These are phyloP conservation scores for Drosophila nigricruria DNA, from an alignment of 2,888 invertebrate genomes.

Conservation along the genomic window DNA sequence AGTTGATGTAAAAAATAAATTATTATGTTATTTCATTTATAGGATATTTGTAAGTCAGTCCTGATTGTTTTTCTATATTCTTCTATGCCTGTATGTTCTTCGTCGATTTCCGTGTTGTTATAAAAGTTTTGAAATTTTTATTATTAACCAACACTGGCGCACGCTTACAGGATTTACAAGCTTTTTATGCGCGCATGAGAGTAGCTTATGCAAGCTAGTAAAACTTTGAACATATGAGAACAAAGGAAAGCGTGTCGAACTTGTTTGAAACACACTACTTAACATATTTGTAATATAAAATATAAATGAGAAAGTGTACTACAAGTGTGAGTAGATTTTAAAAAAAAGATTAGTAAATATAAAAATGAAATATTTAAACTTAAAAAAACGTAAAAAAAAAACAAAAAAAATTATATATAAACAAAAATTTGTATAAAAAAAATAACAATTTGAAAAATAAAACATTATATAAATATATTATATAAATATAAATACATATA, in stretches of 20 bases:
- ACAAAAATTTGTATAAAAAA: neutral
- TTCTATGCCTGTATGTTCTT: neutral
- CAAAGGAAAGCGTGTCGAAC: neutral
- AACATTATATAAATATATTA: neutral
- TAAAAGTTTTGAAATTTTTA: conserved; percentile 16
- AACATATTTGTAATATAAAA: neutral
- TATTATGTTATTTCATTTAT: neutral
- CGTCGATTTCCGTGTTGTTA: conserved; percentile 3
- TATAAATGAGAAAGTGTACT: no score
- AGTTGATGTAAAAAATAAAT: no score
- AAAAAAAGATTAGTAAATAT: neutral
- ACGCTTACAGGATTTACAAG: conserved; percentile 8
- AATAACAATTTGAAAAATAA: neutral
- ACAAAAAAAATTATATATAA: neutral
- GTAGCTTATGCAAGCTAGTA: neutral
- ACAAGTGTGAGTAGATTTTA: neutral
- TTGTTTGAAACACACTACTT: neutral
- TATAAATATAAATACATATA: no score
- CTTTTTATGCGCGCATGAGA: conserved; percentile 5
- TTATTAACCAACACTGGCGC: conserved; percentile 25
- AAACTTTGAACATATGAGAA: conserved; percentile 14
- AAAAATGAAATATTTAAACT: neutral
- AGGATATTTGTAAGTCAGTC: neutral
- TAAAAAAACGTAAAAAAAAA: no score
- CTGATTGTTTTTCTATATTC: no score